Evolutionary conservation across 2,113 vertebrate species (phyloP).

Genomic region (Notothenia coriiceps): DNA sequence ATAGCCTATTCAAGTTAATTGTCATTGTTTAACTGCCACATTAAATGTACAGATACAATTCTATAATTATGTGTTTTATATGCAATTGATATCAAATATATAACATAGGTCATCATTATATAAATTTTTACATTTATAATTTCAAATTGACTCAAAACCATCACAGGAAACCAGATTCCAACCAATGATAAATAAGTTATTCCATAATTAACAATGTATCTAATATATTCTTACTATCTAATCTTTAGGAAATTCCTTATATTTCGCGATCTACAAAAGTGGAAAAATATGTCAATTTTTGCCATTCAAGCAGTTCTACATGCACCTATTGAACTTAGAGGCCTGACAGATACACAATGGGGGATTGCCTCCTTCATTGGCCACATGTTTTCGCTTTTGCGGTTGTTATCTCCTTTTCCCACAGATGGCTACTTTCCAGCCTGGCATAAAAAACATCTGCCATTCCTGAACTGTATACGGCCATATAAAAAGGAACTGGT

Average conservation of each 20-base stretch:
- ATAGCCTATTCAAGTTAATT: too few relatives aligned
- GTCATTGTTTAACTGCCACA: too few relatives aligned
- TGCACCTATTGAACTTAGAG: neutral
- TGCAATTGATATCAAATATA: too few relatives aligned
- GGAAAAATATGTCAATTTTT: neutral
- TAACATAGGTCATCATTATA: too few relatives aligned
- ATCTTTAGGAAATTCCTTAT: neutral
- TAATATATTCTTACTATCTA: neutral
- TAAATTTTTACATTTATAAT: too few relatives aligned
- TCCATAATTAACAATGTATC: neutral
- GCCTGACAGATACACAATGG: neutral
- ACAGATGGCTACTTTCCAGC: neutral
- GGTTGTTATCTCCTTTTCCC: constrained; percentile 7
- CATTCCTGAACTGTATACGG: too few relatives aligned
- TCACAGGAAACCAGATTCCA: too few relatives aligned
- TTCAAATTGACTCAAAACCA: too few relatives aligned
- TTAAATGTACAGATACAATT: too few relatives aligned
- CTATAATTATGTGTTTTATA: too few relatives aligned
- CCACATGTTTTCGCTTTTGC: neutral
- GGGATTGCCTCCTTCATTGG: neutral
- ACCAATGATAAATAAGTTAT: too few relatives aligned
- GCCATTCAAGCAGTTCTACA: too few relatives aligned
- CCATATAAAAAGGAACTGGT: neutral
- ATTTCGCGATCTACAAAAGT: neutral
- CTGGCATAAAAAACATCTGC: constrained; percentile 5